Percentiles rank a stretch among this genome's conserved stretches.
Evolutionary conservation across 2,113 vertebrate genomes (phyloP).

Genomic region (Pseudopodoces humilis): DNA sequence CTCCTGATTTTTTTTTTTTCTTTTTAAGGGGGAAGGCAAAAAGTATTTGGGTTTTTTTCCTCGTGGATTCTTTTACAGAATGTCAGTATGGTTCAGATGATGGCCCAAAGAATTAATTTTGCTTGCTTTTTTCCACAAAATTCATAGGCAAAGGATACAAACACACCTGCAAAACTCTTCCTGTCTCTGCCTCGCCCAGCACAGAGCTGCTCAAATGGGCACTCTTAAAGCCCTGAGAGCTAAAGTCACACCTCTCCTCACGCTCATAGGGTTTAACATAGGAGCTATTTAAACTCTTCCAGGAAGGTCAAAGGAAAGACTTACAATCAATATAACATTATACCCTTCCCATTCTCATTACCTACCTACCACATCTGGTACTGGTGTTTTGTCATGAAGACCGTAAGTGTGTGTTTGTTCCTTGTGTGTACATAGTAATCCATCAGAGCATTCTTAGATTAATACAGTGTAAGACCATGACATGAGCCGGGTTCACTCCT

Average conservation of each 20-base stretch:
- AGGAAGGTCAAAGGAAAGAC: neutral
- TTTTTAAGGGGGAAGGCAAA: neutral
- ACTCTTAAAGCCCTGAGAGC: neutral
- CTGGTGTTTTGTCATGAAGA: neutral
- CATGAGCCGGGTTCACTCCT: neutral
- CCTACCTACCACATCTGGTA: neutral
- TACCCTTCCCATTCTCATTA: neutral
- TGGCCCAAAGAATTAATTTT: neutral
- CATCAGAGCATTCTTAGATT: neutral
- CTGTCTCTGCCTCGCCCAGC: neutral
- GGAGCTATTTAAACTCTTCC: neutral
- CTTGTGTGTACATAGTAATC: neutral
- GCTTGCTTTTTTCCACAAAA: neutral
- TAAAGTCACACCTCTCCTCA: neutral
- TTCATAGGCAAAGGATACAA: neutral
- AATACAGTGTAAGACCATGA: neutral
- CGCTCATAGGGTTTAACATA: fast-evolving
- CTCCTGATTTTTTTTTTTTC: neutral
- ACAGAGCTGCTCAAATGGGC: neutral
- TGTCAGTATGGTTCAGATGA: neutral
- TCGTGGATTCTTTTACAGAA: neutral
- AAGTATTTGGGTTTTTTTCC: neutral
- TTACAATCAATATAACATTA: neutral
- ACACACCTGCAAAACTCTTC: neutral
- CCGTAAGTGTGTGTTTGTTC: neutral